These are phyloP conservation scores for Dasyornis broadbenti DNA, from an alignment of 2,113 vertebrate genomes.

Conservation along the genomic window DNA sequence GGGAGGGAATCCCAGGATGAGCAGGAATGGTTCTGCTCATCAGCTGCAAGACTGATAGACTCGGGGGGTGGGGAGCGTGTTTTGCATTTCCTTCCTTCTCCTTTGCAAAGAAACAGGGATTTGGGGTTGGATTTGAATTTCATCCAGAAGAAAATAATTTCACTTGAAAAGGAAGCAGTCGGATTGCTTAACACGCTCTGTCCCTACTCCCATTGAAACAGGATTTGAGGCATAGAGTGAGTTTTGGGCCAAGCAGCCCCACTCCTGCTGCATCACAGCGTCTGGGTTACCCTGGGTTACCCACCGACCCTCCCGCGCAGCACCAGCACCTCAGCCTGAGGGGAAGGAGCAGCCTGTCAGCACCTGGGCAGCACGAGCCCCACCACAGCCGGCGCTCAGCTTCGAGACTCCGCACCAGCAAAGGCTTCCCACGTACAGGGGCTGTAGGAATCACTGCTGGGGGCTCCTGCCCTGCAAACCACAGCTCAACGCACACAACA, in stretches of 20 bases:
- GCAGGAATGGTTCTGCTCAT: not conserved
- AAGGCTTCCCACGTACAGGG: rapidly evolving
- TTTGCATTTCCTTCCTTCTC: not conserved
- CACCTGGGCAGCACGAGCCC: not conserved
- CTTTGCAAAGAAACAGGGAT: not conserved
- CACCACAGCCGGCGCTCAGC: not conserved
- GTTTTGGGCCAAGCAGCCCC: not conserved
- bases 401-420: rapidly evolving
- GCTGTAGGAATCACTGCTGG: not conserved
- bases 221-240: not conserved
- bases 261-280: rapidly evolving
- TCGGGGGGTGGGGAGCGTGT: not conserved
- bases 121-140: conserved; percentile 17
- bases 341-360: not conserved
- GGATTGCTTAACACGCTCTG: not conserved
- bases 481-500: rapidly evolving
- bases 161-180: not conserved
- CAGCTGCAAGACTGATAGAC: conserved; percentile 22
- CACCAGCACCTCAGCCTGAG: not conserved
- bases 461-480: not conserved
- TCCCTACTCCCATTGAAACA: not conserved
- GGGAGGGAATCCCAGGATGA: not conserved
- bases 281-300: rapidly evolving
- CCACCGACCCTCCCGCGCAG: not conserved
- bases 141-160: conserved; percentile 3